Base-by-base conservation (phyloP, 1,140 invertebrate genomes). In the Aleiodes sp. region DNA sequence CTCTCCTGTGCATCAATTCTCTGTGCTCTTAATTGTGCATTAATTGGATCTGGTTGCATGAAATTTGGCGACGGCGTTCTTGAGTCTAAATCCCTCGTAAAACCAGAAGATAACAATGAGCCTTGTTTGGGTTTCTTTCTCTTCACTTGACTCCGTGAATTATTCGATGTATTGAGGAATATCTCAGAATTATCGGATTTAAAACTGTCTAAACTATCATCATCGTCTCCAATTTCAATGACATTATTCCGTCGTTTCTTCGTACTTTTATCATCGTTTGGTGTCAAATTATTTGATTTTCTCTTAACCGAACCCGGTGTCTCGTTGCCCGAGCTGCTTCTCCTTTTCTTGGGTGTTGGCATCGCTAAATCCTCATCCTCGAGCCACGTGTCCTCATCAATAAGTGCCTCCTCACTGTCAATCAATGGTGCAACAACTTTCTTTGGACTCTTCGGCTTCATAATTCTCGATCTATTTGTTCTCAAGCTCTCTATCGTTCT, bases 341-440 rank as follows among this genome's bases (percentile, higher is more conserved):
- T 70, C 71, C 26, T 64, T 12, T 76, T 41, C 4, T 21, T 56
- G 10, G 10, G 28, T 2, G 60, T 37, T 14, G 31, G 46, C 28
- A 39, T 21, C 52, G 72, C 68, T 2, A 88, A 19, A 74, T 87
- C 87, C 67, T 88, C n/a, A n/a, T n/a, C 84, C 16, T 86, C 85
- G 7, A 87, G 70, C 86, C 86, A 88, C 37, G n/a, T 26, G 4
- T 52, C 46, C 9, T 87, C 81, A 16, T 84, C 83, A 1, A 78
- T 70, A 6, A 87, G 74, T 16, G 79, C 43, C 52, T 87, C 79
- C 24, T 84, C 78, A n/a, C 78, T 80, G 28, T 82, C 80, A 3
- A 88, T 52, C 0, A 88, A 68, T 0, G 82, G 84, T 28, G 80
- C 72, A 12, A 73, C 66, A 37, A 59, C 62, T 64, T 68, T 73